A percentile compares a stretch with the other conserved stretches of the same genome.
phyloP scores from a whole-genome alignment of 2,113 vertebrate species.

The Odocoileus virginianus region DNA sequence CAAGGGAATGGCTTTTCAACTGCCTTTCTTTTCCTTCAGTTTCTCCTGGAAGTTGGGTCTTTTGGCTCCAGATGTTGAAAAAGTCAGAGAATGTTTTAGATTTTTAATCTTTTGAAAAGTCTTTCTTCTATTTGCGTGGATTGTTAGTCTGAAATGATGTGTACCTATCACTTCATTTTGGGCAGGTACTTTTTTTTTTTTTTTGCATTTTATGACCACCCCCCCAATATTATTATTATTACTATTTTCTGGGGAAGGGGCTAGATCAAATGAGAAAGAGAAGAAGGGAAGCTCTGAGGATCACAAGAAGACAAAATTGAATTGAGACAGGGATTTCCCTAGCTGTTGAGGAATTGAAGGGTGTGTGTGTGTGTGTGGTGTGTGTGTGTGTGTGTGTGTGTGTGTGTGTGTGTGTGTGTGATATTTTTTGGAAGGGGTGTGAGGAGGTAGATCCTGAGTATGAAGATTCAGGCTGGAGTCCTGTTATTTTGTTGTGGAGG shows the following conservation, averaged over 20 bases:
- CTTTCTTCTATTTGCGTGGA: constrained; percentile 22
- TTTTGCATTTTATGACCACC: constrained; percentile 10
- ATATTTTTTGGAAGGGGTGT: not conserved
- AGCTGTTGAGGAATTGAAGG: constrained; percentile 60
- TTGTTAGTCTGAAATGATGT: constrained; percentile 26
- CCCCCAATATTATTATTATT: not conserved
- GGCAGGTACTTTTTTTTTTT: constrained; percentile 52
- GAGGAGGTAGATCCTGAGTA: constrained; percentile 29
- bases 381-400: not conserved
- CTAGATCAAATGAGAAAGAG: constrained; percentile 59
- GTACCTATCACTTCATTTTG: constrained; percentile 33
- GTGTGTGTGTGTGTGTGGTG: not conserved
- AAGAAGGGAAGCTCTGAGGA: constrained; percentile 40
- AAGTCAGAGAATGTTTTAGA: constrained; percentile 62
- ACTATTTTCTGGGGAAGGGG: not conserved
- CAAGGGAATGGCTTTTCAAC: constrained; percentile 36
- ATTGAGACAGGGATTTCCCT: constrained; percentile 64
- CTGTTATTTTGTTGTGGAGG: constrained; percentile 13
- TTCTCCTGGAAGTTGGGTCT: constrained; percentile 60
- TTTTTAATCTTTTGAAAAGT: not conserved
- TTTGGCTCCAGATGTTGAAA: constrained; percentile 43
- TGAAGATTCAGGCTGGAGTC: constrained; percentile 30
- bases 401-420: not conserved
- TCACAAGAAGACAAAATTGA: constrained; percentile 51
- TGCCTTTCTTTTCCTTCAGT: not conserved